phyloP scores from a whole-genome alignment of 2,113 vertebrate species.

The Mastomys natalensis region DNA sequence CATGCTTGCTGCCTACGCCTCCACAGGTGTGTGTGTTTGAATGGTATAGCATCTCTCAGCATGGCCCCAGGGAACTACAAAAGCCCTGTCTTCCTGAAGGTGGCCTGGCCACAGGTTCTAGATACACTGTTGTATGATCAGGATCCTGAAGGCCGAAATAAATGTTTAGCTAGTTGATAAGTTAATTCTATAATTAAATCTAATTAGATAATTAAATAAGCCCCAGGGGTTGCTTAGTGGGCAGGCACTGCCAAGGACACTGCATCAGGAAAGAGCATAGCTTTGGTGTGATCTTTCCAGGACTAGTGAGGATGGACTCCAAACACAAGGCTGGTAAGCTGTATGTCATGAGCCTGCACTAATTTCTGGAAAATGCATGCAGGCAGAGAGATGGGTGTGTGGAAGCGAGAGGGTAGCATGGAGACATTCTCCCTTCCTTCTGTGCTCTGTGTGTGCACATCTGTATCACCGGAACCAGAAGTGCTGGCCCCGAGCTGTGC shows the following conservation, averaged over 20 bases:
- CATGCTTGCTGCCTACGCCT: rapidly evolving
- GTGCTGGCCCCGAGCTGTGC: background rate
- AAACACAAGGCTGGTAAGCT: background rate
- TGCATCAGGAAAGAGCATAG: background rate
- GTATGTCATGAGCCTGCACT: no score
- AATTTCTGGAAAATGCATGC: background rate
- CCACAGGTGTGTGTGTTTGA: rapidly evolving
- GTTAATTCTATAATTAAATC: no score
- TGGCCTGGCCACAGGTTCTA: rapidly evolving
- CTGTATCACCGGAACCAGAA: rapidly evolving
- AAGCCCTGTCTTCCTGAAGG: rapidly evolving
- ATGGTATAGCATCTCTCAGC: rapidly evolving
- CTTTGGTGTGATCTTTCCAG: background rate
- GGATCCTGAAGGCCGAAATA: background rate
- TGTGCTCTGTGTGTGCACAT: rapidly evolving
- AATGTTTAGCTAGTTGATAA: background rate
- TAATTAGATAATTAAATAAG: background rate
- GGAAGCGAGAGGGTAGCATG: rapidly evolving
- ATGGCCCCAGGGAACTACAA: rapidly evolving
- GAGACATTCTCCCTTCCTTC: no score
- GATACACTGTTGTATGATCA: background rate
- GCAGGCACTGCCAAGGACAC: rapidly evolving
- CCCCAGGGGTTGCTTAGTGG: background rate
- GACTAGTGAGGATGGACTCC: background rate
- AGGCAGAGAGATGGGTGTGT: background rate